Evolutionary conservation across 2,888 invertebrate species (phyloP), one percentile per base, ranked within the genome.

Genomic region (Oeneis ivallda): DNA sequence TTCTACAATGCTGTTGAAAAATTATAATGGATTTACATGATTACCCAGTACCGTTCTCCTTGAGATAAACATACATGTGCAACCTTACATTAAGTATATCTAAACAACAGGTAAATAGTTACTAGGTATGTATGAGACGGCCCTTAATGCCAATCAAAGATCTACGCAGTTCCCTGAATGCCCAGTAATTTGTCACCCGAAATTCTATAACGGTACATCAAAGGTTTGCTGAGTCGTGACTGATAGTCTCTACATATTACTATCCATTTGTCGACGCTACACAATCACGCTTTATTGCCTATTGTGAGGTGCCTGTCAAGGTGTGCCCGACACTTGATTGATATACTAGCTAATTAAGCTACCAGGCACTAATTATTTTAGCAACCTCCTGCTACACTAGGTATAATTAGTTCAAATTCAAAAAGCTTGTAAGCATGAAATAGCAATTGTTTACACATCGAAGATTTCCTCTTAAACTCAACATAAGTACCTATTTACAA

Each of bases 271-370:
- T 41, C 56, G 41, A 1, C 3, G 41, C 13, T 41, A 39, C 19
- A 56, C 56, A 56, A 56, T 56, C 56, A 41, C 56, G 39, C 41
- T 56, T 39, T 26, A 56, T 56, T 56, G 56, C 56, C 41, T 19
- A 56, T 47, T 58, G 58, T 58, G 15, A 47, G 32, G 43, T 19
- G 32, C 32, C 45, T 34, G 58, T 45, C 47, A 47, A 67, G 71
- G 68, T 72, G 74, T 67, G 70, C 45, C 70, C 54, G 65, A 26
- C 65, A 66, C 67, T 70, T 71, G 74, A 73, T 73, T 73, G 72
- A 74, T 75, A 68, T 67, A 70, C 68, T 69, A 61, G 68, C 71
- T 72, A 72, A 74, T 70, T 64, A 70, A 70, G 71, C 70, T 45
- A 58, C 34, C 45, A 34, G 56, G 17, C 39, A 34, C 45, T 56